Evolutionary conservation across 2,797 vertebrate genomes (phyloP), one percentile per base, ranked within the genome.

Genomic region (Otolemur crassicaudatus): DNA sequence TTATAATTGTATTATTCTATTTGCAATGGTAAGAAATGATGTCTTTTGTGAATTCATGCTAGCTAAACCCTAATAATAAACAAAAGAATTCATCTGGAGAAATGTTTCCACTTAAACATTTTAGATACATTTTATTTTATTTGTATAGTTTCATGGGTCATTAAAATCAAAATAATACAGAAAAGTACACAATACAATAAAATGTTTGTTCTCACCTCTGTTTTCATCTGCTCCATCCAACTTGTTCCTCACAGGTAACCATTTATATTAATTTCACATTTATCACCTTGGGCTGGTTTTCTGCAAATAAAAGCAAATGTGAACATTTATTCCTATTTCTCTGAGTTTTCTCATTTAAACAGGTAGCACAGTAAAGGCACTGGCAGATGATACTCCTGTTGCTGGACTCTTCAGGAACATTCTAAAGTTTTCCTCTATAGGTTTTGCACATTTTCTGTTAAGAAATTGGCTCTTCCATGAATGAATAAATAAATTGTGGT

Each of bases 61-160:
- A 60, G 76, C 49, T 76, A 95, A 80, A 93, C 40, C 16, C 70
- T 53, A 67, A 86, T 87, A 63, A 86, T 92, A 63, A 91, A 86
- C 94, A 94, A 80, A 34, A 40, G 12, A 79, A 81, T 12, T 53
- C 79, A 84, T 84, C 22, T 76, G 87, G 31, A 94, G 80, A 60
- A 96, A 84, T 76, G 34, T 80, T 94, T 91, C 56, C 25, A 27
- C 56, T 60, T 77, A 56, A 79, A 82, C 22, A 91, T 73, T 93
- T 94, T 77, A 25, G 65, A 83, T 79, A 94, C 4, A 43, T 93
- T 90, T 94, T 81, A 84, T 90, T 93, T 95, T 76, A 65, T 96
- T 60, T 95, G 37, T 58, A 76, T 0, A 61, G 49, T 86, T 87
- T 96, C 58, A 76, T 1, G 31, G 43, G 53, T 95, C 87, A 83